Base-by-base conservation (phyloP, 1,140 invertebrate species). In the Acromyrmex charruanus region DNA sequence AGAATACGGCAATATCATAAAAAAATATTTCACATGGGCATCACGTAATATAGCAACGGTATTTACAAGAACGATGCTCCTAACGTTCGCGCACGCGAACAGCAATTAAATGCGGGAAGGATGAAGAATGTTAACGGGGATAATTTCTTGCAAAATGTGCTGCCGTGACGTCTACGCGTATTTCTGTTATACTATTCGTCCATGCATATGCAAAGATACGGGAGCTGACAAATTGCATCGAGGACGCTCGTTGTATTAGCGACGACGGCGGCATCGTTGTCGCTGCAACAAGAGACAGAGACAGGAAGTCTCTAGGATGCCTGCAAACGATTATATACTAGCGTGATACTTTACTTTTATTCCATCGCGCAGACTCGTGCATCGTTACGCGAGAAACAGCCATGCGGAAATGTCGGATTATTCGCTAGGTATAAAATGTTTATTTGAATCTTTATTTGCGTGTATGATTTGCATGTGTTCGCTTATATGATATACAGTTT, bases 51-150 rank as follows among this genome's bases (percentile, higher is more conserved):
- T 51, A 21, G 25, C 25, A 65, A 25, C 10, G 59, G 25, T 59
- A 51, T 31, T 59, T 77, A 18, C 39, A 25, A 63, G 75, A n/a
- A 44, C 77, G 65, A 81, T 35, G 31, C 25, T 80, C 77, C 44
- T 51, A 69, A 18, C 14, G 18, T 44, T 79, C 77, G 21, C 77
- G 49, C 77, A 55, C 77, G 65, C 66, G 14, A 81, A 28, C 51
- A 10, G 51, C 21, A 81, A 81, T 81, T 81, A 81, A 81, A 71
- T 1, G 16, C 79, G 53, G 21, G 21, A 55, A 81, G 79, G 77
- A 81, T 66, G 77, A 69, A 49, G 51, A 81, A 81, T 81, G 79
- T 81, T 81, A 81, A 81, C 79, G 79, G 39, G 39, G 79, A 81
- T 81, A 71, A 81, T 71, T 81, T 71, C 79, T 71, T 59, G 66